Evolutionary conservation across 2,797 vertebrate genomes (phyloP).

Genomic region (Darevskia mixta): DNA sequence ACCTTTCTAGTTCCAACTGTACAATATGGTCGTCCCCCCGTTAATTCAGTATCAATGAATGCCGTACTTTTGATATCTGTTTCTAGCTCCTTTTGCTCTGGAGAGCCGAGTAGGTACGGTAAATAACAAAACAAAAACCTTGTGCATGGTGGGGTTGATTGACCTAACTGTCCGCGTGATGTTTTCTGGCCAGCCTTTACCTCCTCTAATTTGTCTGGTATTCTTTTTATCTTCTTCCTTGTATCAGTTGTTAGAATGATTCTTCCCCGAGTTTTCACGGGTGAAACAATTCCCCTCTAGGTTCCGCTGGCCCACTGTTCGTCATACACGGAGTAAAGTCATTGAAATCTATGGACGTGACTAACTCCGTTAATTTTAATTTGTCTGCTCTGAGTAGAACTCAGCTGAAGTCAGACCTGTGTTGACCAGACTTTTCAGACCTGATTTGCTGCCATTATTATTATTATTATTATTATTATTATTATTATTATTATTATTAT

Average conservation of each 20-base stretch:
- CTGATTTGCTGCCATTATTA: background rate
- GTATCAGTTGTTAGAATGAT: rapidly evolving
- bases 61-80: background rate
- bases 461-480: no score
- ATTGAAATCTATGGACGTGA: no score
- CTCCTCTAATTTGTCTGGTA: background rate
- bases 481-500: no score
- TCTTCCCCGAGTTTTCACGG: background rate
- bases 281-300: background rate
- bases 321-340: no score
- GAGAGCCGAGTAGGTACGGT: background rate
- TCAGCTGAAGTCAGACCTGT: background rate
- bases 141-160: background rate
- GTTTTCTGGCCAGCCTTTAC: background rate
- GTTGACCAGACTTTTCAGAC: background rate
- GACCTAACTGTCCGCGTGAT: no score
- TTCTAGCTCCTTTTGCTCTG: background rate
- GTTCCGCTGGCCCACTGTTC: background rate
- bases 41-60: background rate
- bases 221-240: background rate
- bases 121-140: background rate
- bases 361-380: no score
- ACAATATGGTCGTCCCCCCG: background rate
- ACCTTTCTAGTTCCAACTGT: background rate
- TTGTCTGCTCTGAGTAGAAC: no score